Evolutionary conservation across 1,140 invertebrate species (phyloP).

Genomic region (Metopolophium dirhodum): DNA sequence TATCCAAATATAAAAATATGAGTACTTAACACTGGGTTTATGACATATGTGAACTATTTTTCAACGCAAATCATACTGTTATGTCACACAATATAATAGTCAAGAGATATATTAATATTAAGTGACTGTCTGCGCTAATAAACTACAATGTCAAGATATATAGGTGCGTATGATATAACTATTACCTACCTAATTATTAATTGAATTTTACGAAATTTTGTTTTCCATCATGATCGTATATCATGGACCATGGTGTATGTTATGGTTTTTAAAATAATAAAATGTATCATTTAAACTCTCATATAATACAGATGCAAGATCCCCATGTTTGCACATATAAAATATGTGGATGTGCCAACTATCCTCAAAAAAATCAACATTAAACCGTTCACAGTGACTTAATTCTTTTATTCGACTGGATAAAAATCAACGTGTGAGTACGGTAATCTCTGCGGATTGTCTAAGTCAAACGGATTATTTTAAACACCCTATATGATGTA

Average conservation of each 20-base stretch:
- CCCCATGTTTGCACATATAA: no score
- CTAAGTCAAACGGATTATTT: no score
- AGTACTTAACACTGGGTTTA: background rate
- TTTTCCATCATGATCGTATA: background rate
- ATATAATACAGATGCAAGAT: no score
- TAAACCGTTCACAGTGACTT: background rate
- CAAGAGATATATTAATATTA: background rate
- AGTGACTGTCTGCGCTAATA: background rate
- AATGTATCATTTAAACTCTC: background rate
- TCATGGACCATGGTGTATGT: background rate
- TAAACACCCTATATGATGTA: no score
- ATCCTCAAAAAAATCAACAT: background rate
- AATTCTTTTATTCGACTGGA: background rate
- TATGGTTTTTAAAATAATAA: background rate
- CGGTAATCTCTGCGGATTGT: background rate
- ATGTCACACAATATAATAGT: background rate
- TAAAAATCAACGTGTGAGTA: background rate
- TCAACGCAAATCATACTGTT: background rate
- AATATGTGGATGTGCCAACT: background rate
- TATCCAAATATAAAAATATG: background rate
- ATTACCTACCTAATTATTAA: no score
- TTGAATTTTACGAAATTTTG: background rate
- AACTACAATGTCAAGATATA: background rate
- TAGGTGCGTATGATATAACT: no score
- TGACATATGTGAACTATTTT: no score